These are phyloP conservation scores for Callipepla californica DNA, from an alignment of 2,113 vertebrate genomes.

Conservation along the genomic window DNA sequence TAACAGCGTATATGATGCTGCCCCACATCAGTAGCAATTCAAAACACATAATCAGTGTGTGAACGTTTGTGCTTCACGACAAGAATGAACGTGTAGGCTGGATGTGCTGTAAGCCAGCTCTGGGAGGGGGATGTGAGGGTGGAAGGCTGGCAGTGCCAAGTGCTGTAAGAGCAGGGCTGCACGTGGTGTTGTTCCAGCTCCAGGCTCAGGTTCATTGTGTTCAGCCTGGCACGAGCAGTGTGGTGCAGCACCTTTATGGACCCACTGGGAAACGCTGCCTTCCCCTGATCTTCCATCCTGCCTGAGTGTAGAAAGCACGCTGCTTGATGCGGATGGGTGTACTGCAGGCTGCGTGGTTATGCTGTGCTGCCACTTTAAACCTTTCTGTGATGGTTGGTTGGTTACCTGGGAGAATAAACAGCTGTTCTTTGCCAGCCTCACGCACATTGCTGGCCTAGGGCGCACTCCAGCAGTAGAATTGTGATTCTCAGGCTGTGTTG, in stretches of 20 bases:
- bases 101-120: not conserved
- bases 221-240: not conserved
- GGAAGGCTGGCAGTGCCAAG: not conserved
- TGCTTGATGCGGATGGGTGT: not conserved
- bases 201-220: accelerated
- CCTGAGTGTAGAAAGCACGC: not conserved
- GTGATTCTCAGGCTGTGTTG: not conserved
- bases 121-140: accelerated
- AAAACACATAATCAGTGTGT: not conserved
- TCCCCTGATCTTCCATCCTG: no score
- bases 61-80: not conserved
- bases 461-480: not conserved
- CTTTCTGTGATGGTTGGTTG: not conserved
- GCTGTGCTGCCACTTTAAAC: not conserved
- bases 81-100: not conserved
- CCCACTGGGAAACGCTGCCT: no score
- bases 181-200: not conserved
- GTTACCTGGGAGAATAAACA: conserved; percentile 41
- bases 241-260: not conserved
- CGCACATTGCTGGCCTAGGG: accelerated
- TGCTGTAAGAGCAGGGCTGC: not conserved
- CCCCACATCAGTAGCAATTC: not conserved
- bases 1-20: not conserved
- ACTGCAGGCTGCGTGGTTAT: not conserved
- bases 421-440: not conserved